Base-by-base conservation (phyloP, 2,113 vertebrate genomes). In the Ammodytes dubius region DNA sequence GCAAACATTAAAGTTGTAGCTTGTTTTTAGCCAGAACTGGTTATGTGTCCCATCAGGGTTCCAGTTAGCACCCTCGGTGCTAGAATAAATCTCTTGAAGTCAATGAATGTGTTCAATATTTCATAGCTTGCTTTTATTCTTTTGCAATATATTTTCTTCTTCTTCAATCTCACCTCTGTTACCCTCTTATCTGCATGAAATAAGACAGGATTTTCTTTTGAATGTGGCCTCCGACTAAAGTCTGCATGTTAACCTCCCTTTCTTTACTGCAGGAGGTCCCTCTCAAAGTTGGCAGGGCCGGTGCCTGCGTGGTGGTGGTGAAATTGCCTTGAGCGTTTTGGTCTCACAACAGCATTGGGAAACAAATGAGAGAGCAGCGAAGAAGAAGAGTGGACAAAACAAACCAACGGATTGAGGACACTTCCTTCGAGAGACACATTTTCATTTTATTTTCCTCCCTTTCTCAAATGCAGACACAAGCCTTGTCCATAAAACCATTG, bases 251-350 rank as follows among this genome's bases (percentile, higher is more conserved):
- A 92, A 92, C 91, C 82, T 90, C 67, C 91, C 49, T 86, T 66
- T 89, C 78, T 77, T 88, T 27, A 70, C 69, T 94, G 64, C 78
- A 99, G 98, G 98, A 99, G 95, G 96, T 97, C 81, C 96, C 96
- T 79, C 96, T 99, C 81, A 99, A 99, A 87, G 96, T 98, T n/a
- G 97, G 97, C 88, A 96, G 97, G 91, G 98, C 97, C 56, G 98
- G 98, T 59, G 96, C 97, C 5, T 98, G 97, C 61, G 95, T 98
- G 64, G 97, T 98, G 10, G 95, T 98, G 57, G 95, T 99, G 77
- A 99, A 98, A 91, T 81, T 98, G 84, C 96, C 96, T 85, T 99
- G 95, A 97, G 86, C 53, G 52, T 49, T 85, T 79, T 68, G 78
- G 27, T 89, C 87, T 86, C 86, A 80, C 75, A 54, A 73, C 90